Percentiles rank a stretch among this genome's conserved stretches.
phyloP scores from a whole-genome alignment of 2,797 vertebrate genomes.

The Poeciliopsis turneri region DNA sequence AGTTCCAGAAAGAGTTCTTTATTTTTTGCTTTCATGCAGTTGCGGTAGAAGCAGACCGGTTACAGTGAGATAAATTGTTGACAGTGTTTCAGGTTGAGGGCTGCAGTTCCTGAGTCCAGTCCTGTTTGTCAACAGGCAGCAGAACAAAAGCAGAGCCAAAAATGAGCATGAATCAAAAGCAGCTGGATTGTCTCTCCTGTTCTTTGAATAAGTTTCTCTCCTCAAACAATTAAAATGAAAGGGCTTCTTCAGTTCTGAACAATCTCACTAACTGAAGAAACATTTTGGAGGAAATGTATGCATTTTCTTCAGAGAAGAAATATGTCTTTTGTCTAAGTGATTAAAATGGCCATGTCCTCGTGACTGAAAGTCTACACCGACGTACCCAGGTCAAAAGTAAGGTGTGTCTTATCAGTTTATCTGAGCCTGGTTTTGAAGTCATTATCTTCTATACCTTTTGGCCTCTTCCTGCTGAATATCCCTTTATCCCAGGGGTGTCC shows the following conservation, averaged over 20 bases:
- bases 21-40: background rate
- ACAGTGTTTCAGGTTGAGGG: background rate
- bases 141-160: background rate
- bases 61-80: background rate
- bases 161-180: background rate
- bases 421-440: background rate
- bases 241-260: background rate
- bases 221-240: background rate
- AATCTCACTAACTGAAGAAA: background rate
- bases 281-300: background rate
- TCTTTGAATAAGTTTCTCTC: background rate
- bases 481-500: background rate
- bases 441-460: background rate
- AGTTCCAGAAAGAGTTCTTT: background rate
- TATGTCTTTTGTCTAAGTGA: background rate
- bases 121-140: background rate
- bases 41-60: background rate
- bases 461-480: background rate
- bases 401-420: slow-evolving; percentile 1
- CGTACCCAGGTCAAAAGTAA: background rate
- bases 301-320: background rate
- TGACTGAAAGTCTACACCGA: background rate
- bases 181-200: background rate
- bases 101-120: background rate
- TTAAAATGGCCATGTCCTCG: background rate